These are phyloP conservation scores for Chrysina gloriosa DNA, from an alignment of 2,888 invertebrate species.

Conservation along the genomic window DNA sequence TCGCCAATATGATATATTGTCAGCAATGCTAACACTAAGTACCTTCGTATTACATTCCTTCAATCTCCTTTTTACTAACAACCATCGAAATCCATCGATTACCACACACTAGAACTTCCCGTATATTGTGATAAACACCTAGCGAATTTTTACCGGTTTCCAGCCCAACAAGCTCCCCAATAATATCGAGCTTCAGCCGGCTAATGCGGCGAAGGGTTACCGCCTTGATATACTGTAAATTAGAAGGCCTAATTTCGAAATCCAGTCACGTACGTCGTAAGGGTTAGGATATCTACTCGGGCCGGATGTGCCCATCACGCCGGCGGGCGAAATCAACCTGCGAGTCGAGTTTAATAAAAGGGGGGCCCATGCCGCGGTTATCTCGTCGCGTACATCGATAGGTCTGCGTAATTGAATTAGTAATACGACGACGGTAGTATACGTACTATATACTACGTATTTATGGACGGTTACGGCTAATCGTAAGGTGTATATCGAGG, in stretches of 20 bases:
- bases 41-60: too few relatives aligned
- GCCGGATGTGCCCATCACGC: constrained; percentile 55
- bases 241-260: constrained; percentile 55
- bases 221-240: constrained; percentile 57
- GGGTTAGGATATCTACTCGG: constrained; percentile 57
- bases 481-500: too few relatives aligned
- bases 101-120: too few relatives aligned
- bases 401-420: constrained; percentile 13
- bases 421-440: background rate
- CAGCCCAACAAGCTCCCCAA: background rate
- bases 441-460: background rate
- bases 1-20: too few relatives aligned
- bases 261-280: constrained; percentile 57
- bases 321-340: constrained; percentile 44
- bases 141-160: background rate
- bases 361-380: constrained; percentile 23
- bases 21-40: too few relatives aligned
- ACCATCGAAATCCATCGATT: too few relatives aligned
- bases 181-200: constrained; percentile 26
- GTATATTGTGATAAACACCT: too few relatives aligned
- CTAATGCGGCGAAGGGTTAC: constrained; percentile 39
- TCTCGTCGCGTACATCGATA: constrained; percentile 13
- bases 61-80: too few relatives aligned
- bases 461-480: background rate
- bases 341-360: constrained; percentile 41